These are phyloP conservation scores for Hydrocynus forskahlii DNA, from an alignment of 2,797 vertebrate genomes.

Conservation along the genomic window DNA sequence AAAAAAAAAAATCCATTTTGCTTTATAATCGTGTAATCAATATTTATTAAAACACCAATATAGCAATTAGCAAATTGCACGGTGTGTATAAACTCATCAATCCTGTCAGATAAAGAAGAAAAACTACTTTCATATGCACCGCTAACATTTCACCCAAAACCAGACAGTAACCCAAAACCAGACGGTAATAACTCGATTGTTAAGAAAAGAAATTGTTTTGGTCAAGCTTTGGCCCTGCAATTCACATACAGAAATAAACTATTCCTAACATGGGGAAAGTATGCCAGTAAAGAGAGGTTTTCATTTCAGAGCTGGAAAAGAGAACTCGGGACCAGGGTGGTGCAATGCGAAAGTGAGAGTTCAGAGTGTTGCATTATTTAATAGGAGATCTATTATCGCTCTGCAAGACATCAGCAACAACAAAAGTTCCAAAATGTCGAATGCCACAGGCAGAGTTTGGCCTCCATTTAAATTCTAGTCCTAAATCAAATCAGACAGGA, in stretches of 20 bases:
- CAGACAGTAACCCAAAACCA: background rate
- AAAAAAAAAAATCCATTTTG: too few relatives aligned
- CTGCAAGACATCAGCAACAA: constrained; percentile 28
- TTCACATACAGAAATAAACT: background rate
- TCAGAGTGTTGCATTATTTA: constrained; percentile 69
- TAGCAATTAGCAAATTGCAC: background rate
- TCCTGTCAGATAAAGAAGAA: background rate
- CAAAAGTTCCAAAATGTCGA: constrained; percentile 20
- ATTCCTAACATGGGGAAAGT: background rate
- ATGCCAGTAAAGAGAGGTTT: background rate
- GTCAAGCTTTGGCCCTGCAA: background rate
- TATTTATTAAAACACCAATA: background rate
- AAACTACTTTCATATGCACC: background rate
- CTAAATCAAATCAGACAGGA: constrained; percentile 23
- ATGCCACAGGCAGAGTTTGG: constrained; percentile 23
- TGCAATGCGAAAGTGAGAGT: constrained; percentile 52
- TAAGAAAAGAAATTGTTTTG: background rate
- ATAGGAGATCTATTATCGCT: constrained; percentile 62
- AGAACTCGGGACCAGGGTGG: constrained; percentile 43
- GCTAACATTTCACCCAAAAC: background rate
- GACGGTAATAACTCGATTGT: background rate
- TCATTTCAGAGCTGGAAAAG: constrained; percentile 12
- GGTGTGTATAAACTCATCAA: background rate
- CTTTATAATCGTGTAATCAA: too few relatives aligned
- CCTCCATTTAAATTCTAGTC: constrained; percentile 18